Base-by-base conservation (phyloP, 2,113 vertebrate genomes). In the Antidorcas marsupialis region DNA sequence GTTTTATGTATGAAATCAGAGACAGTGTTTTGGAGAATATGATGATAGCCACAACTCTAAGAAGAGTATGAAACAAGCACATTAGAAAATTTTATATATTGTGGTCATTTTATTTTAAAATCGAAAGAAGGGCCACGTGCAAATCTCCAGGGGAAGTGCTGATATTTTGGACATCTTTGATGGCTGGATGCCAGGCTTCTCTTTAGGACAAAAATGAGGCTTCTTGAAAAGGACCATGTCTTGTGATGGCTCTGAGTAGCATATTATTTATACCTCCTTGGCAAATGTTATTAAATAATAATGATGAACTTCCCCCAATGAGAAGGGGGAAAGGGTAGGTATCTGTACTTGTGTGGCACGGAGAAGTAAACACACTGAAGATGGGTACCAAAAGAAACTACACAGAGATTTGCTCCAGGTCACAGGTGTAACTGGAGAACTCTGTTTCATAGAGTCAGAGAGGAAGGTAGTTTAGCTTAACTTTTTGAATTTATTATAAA, bases 1-100 rank as follows among this genome's bases (percentile, higher is more conserved):
- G 67, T 47, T 57, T 96, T 94, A 87, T 52, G 23, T 57, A n/a
- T 23, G 52, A 96, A 96, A 93, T 74, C 55, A 94, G 96, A 97
- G 87, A 84, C 28, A n/a, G 60, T 64, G 45, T 93, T 93, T 89
- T 36, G 27, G 50, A 23, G 10, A 86, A 50, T 36, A 33, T 71
- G 53, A 91, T 36, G 79, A 87, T 36, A 91, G 33, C 17, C 21
- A 92, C 45, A 78, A 39, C 19, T 64, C 50, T 78, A 79, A 76
- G 86, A 92, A 76, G 1, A 64, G 4, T 60, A 33, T 30, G 60
- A 19, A 43, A 1, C 36, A 82, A 57, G 0, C 27, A 53, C 17
- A 78, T 33, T 50, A 47, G 8, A 89, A 71, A 74, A 53, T 79
- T 79, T 74, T 84, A 45, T 87, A 11, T 64, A 59, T 71, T 91